Base-by-base conservation (phyloP, 2,113 vertebrate genomes). In the Malurus melanocephalus region DNA sequence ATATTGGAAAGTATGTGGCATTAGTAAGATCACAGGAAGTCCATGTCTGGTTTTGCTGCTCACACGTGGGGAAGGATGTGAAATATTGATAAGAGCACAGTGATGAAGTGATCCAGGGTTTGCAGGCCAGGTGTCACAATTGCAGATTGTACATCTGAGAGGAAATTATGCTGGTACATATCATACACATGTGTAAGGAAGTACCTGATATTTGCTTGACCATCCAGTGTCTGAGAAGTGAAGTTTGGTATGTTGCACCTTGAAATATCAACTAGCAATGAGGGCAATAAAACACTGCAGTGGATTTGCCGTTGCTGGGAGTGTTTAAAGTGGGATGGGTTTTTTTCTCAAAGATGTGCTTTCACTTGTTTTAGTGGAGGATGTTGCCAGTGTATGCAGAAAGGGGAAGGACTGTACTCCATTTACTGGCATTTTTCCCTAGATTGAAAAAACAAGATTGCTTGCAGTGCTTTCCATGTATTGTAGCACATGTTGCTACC, bases 11-110 rank as follows among this genome's bases (percentile, higher is more conserved):
- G 23, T 76, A 88, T 4, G 1, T 65, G 78, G 74, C 74, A 46
- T 93, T 87, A 90, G 43, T 87, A 82, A 85, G 87, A 73, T 82
- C 59, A 51, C 0, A 16, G 62, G 91, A 93, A 85, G 87, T 93
- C 80, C 7, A 5, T 69, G 74, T 85, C 91, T 79, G 55, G 28
- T 87, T 87, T 87, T 85, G 55, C 71, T 76, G 66, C 52, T 85
- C 30, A 40, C 62, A 20, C 0, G 1, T 73, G 87, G 90, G 59
- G 51, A 62, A 93, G 71, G 46, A 62, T 68, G 40, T 82, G 69
- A 92, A 88, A 62, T 76, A 68, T 28, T 85, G 48, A n/a, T 74
- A 77, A 66, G 38, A 71, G 22, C 3, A 4, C 7, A 24, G 74
- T 45, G 55, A 87, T 46, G 56, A 27, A 88, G 49, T 32, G 73